These are phyloP conservation scores for Phaethon lepturus DNA, from an alignment of 2,113 vertebrate species.

Conservation along the genomic window DNA sequence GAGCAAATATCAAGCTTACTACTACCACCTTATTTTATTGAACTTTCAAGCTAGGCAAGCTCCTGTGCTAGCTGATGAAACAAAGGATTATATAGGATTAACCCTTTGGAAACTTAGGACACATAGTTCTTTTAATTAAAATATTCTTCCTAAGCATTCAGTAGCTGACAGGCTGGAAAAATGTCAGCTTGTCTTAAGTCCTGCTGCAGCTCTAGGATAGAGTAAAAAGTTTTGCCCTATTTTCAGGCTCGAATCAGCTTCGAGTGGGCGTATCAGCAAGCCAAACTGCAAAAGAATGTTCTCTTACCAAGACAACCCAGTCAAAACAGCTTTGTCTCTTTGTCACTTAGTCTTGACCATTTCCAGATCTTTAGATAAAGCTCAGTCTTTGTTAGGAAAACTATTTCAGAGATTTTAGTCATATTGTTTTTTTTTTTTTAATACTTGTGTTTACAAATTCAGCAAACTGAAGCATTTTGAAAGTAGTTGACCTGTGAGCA, in stretches of 20 bases:
- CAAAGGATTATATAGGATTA: not conserved
- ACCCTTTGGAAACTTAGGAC: slow-evolving; percentile 13
- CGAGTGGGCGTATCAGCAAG: not conserved
- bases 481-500: not conserved
- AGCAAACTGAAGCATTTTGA: not conserved
- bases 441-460: not conserved
- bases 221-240: not conserved
- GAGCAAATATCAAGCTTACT: not conserved
- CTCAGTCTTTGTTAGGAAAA: not conserved
- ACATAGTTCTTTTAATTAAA: slow-evolving; percentile 3
- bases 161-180: not conserved
- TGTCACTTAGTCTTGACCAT: not conserved
- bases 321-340: not conserved
- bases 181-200: not conserved
- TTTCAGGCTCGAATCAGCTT: not conserved
- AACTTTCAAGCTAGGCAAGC: not conserved
- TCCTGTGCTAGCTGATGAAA: slow-evolving; percentile 2
- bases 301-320: not conserved
- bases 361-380: not conserved
- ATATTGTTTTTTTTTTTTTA: not conserved
- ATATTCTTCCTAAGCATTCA: slow-evolving; percentile 31
- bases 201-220: not conserved
- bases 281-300: not conserved
- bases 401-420: not conserved
- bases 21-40: not conserved